These are phyloP conservation scores for Cepphus grylle DNA, from an alignment of 2,113 vertebrate genomes.

Conservation along the genomic window DNA sequence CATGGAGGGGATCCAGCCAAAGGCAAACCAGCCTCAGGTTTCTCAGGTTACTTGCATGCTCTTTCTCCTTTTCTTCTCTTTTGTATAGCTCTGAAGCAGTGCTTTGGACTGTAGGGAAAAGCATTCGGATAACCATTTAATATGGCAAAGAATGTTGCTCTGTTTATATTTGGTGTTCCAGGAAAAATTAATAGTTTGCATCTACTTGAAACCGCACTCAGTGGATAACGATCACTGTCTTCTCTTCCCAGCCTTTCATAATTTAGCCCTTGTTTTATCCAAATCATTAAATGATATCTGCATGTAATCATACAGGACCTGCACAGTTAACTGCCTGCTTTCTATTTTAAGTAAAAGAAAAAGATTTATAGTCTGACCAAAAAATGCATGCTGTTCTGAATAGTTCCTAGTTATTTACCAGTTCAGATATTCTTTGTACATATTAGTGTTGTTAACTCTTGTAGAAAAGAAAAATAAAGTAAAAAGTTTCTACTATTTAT, in stretches of 20 bases:
- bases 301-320: background rate
- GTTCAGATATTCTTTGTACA: background rate
- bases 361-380: background rate
- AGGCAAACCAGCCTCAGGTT: background rate
- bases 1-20: background rate
- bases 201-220: background rate
- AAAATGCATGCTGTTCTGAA: background rate
- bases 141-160: background rate
- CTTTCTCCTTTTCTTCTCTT: background rate
- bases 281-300: background rate
- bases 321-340: background rate
- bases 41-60: background rate
- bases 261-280: background rate
- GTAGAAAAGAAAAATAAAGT: conserved; percentile 13
- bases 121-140: background rate
- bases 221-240: background rate
- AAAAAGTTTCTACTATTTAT: conserved; percentile 12
- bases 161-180: background rate
- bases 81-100: background rate
- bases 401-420: background rate
- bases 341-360: background rate
- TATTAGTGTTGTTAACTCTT: background rate
- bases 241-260: background rate
- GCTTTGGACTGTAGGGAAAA: background rate
- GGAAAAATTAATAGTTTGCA: background rate